Conservation (phyloP, 2,888 invertebrate species). For the Mycalesis mineus region DNA sequence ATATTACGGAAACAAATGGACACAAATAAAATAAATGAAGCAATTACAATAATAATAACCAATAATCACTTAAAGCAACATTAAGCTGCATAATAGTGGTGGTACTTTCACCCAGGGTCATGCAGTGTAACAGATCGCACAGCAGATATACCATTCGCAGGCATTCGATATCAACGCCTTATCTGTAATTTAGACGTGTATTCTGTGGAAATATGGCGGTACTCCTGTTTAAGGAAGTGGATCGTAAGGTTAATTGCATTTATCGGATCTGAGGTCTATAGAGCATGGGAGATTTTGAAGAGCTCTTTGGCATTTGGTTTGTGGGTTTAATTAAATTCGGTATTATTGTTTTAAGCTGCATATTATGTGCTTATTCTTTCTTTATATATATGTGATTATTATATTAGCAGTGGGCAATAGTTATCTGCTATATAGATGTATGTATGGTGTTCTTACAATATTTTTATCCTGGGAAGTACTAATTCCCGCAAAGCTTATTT, state of each 20-base stretch:
- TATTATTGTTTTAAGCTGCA: neutral
- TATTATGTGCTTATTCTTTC: too few relatives aligned
- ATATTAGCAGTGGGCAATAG: too few relatives aligned
- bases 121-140: constrained; percentile 22
- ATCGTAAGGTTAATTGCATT: constrained; percentile 28
- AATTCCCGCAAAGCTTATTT: too few relatives aligned
- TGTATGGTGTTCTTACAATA: too few relatives aligned
- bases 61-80: neutral
- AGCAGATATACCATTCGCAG: constrained; percentile 23
- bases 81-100: constrained; percentile 2
- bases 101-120: constrained; percentile 26
- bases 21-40: neutral
- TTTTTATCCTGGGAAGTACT: too few relatives aligned
- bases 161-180: constrained; percentile 22
- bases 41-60: constrained; percentile 3
- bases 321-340: constrained; percentile 2
- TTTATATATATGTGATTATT: too few relatives aligned
- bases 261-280: constrained; percentile 25
- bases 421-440: too few relatives aligned
- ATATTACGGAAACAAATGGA: neutral
- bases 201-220: constrained; percentile 25
- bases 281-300: constrained; percentile 24
- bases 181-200: constrained; percentile 34
- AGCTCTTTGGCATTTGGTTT: neutral
- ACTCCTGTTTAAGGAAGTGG: constrained; percentile 26